Percentiles rank a stretch among this genome's conserved stretches.
Evolutionary conservation across 2,888 invertebrate species (phyloP).

Genomic region (Cephus pygmeus): DNA sequence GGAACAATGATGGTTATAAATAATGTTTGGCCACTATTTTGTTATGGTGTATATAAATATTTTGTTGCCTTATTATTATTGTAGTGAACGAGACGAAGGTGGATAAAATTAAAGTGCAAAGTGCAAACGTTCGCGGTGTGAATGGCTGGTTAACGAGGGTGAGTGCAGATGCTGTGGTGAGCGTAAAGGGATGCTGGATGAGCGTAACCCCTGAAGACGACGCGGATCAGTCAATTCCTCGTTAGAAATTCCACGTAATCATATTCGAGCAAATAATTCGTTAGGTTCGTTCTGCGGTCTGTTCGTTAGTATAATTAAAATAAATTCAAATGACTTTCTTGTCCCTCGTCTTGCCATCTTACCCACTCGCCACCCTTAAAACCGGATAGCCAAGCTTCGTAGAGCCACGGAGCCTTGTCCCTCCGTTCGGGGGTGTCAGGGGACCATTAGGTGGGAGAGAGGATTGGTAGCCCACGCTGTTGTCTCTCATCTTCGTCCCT

Average conservation of each 20-base stretch:
- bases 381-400: background rate
- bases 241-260: conserved; percentile 46
- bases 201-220: conserved; percentile 3
- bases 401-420: background rate
- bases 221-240: conserved; percentile 25
- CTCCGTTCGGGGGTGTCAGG: background rate
- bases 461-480: background rate
- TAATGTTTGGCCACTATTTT: background rate
- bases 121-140: background rate
- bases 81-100: background rate
- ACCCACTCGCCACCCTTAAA: conserved; percentile 14
- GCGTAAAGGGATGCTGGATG: background rate
- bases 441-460: background rate
- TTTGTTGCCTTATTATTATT: no score
- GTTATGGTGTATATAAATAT: background rate
- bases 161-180: background rate
- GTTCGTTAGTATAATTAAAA: conserved; percentile 67
- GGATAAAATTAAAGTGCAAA: background rate
- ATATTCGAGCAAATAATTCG: conserved; percentile 66
- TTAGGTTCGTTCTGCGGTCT: conserved; percentile 54
- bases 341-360: conserved; percentile 46
- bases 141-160: background rate
- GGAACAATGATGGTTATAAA: background rate
- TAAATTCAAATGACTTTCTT: conserved; percentile 66
- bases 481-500: conserved; percentile 23